These are phyloP conservation scores for Metacarcinus magister DNA, from an alignment of 2,888 invertebrate species.

Conservation along the genomic window DNA sequence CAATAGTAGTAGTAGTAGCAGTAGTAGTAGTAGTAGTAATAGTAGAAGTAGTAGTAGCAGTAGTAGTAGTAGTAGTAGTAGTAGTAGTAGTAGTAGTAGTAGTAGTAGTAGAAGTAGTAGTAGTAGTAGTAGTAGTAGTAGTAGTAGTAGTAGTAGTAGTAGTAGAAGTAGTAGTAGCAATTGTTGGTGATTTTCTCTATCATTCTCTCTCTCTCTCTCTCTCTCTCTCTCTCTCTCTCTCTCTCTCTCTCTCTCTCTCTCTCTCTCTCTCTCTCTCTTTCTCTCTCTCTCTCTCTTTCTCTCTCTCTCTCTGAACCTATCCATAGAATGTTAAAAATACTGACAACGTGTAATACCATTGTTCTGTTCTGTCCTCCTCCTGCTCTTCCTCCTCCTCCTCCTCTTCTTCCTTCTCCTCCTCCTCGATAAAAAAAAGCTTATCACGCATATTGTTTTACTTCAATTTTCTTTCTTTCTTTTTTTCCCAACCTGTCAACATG, in stretches of 20 bases:
- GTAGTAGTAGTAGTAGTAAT: background rate
- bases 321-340: background rate
- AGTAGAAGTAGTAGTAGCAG: conserved; percentile 6
- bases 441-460: background rate
- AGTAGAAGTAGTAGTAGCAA: too few species aligned
- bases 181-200: too few species aligned
- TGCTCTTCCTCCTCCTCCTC: background rate
- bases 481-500: background rate
- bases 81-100: background rate
- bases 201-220: background rate
- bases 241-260: conserved; percentile 18
- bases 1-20: background rate
- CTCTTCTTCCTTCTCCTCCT: background rate
- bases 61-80: conserved; percentile 14
- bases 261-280: conserved; percentile 50
- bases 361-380: background rate
- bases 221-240: background rate
- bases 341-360: conserved; percentile 8
- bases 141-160: too few species aligned
- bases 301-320: conserved; percentile 10
- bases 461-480: background rate
- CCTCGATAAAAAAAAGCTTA: background rate
- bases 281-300: background rate
- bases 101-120: background rate
- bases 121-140: too few species aligned